A percentile compares a stretch with the other conserved stretches of the same genome.
Evolutionary conservation across 2,888 invertebrate species (phyloP).

Genomic region (Strigamia crassipes): DNA sequence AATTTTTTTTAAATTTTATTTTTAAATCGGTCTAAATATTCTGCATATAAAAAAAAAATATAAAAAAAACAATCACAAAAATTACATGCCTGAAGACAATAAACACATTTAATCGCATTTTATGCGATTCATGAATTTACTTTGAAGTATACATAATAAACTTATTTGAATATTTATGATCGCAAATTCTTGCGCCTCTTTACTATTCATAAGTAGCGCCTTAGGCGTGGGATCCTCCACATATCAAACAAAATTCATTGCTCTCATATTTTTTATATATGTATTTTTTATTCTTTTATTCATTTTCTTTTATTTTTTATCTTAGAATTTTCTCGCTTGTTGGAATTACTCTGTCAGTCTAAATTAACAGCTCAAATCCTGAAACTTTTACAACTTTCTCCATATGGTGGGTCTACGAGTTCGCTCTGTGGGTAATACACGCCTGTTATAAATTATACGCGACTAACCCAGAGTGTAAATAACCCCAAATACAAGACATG

Average conservation of each 20-base stretch:
- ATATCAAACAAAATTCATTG: conserved; percentile 16
- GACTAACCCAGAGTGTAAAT: neutral
- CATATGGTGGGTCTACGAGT: neutral
- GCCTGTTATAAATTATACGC: neutral
- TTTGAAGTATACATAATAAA: conserved; percentile 16
- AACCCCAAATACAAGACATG: neutral
- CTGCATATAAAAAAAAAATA: neutral
- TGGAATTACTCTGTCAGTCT: neutral
- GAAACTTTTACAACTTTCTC: neutral
- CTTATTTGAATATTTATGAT: conserved; percentile 8
- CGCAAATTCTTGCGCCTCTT: conserved; percentile 10
- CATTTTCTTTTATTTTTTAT: too few species aligned
- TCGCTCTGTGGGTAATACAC: neutral
- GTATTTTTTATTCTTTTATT: neutral
- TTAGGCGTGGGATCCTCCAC: conserved; percentile 1
- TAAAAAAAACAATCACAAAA: neutral
- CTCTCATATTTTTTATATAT: neutral
- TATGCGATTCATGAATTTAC: conserved; percentile 6
- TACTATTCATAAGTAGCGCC: neutral
- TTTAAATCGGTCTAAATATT: too few species aligned
- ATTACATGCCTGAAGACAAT: neutral
- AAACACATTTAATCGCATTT: conserved; percentile 8
- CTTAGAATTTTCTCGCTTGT: neutral
- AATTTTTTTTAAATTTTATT: too few species aligned
- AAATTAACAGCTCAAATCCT: conserved; percentile 17